Percentiles rank a stretch among this genome's conserved stretches.
Conservation (phyloP, 2,797 vertebrate species). For the Setipinna tenuifilis region DNA sequence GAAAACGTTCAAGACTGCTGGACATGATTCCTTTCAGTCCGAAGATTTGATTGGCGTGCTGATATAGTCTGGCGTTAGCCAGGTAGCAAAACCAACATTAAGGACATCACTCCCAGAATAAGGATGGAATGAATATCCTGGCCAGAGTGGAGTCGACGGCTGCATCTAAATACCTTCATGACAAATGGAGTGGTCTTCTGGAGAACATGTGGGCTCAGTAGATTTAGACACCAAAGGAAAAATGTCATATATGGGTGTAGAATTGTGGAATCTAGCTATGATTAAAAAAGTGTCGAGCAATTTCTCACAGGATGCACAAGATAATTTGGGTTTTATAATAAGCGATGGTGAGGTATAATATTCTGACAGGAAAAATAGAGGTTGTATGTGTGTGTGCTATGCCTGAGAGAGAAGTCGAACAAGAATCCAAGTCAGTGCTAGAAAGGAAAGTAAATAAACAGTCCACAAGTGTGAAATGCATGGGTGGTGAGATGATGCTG, state of each 20-base stretch:
- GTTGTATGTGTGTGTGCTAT: not conserved
- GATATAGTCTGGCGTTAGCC: not conserved
- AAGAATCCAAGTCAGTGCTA: constrained; percentile 9
- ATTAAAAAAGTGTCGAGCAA: not conserved
- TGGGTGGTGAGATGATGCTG: constrained; percentile 12
- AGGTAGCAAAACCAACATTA: not conserved
- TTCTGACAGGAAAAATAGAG: not conserved
- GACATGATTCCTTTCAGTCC: not conserved
- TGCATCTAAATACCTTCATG: not conserved
- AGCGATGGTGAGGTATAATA: not conserved
- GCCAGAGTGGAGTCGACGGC: not conserved
- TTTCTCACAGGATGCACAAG: constrained; percentile 12
- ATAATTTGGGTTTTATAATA: not conserved
- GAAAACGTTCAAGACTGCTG: not conserved
- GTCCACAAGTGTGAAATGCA: constrained; percentile 42
- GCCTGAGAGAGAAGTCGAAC: not conserved
- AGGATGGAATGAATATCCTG: not conserved
- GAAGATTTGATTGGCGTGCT: not conserved
- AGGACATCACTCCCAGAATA: not conserved
- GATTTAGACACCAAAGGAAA: constrained; percentile 11
- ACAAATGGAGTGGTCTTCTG: not conserved
- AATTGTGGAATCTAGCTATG: not conserved
- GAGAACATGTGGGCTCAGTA: not conserved
- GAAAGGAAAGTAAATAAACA: constrained; percentile 29
- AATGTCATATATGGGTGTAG: not conserved